Evolutionary conservation across 2,797 vertebrate genomes (phyloP).

Genomic region (Ambastaia sidthimunki): DNA sequence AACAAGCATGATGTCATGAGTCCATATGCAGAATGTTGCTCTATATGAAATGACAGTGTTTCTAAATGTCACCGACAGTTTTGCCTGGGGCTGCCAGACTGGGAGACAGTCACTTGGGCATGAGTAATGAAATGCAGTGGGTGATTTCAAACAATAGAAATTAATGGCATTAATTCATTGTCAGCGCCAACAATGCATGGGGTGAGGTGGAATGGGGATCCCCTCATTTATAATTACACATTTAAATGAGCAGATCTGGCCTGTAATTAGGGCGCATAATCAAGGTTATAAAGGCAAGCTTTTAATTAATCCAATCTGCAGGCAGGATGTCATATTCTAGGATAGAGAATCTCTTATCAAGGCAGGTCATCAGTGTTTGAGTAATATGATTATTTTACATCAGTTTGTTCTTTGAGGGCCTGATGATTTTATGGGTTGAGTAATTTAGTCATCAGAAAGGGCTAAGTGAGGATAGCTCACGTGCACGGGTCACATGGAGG

Average conservation of each 20-base stretch:
- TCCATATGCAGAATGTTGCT: slow-evolving; percentile 46
- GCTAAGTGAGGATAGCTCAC: slow-evolving; percentile 23
- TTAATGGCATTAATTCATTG: slow-evolving; percentile 73
- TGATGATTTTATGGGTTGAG: slow-evolving; percentile 43
- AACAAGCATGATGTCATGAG: slow-evolving; percentile 44
- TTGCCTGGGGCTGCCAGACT: slow-evolving; percentile 63
- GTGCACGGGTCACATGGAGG: slow-evolving; percentile 48
- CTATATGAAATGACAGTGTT: slow-evolving; percentile 57
- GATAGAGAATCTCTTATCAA: slow-evolving; percentile 19
- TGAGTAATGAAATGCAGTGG: slow-evolving; percentile 67
- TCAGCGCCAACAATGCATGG: slow-evolving; percentile 68
- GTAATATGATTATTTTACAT: neutral
- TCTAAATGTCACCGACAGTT: slow-evolving; percentile 64
- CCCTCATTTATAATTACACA: slow-evolving; percentile 65
- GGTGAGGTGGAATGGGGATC: slow-evolving; percentile 15
- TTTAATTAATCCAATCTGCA: slow-evolving; percentile 58
- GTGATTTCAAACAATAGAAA: slow-evolving; percentile 68
- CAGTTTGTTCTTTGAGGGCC: slow-evolving; percentile 30
- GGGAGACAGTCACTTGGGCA: slow-evolving; percentile 63
- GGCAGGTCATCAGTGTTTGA: neutral
- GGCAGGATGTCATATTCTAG: slow-evolving; percentile 49
- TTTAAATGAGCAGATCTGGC: slow-evolving; percentile 66
- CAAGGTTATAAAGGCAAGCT: slow-evolving; percentile 58
- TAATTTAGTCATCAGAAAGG: slow-evolving; percentile 19
- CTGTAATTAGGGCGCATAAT: slow-evolving; percentile 58